Evolutionary conservation across 2,113 vertebrate species (phyloP).

Genomic region (Xiphophorus couchianus): DNA sequence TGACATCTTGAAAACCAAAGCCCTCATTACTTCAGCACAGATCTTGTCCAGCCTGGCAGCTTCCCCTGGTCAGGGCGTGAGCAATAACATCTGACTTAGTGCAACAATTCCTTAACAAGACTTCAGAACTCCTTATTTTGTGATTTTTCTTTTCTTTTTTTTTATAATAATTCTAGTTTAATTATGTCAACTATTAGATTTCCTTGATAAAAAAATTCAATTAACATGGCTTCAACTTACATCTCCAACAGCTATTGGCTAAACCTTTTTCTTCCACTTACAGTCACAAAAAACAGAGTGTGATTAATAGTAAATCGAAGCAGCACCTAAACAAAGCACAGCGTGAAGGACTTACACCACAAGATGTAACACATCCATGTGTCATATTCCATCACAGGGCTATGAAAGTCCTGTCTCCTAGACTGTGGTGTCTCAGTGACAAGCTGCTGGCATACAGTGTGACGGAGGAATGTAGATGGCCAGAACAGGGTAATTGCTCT

Average conservation of each 20-base stretch:
- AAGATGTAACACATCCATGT: constrained; percentile 14
- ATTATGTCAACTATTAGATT: neutral
- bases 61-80: constrained; percentile 20
- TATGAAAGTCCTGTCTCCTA: constrained; percentile 28
- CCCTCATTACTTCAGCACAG: constrained; percentile 62
- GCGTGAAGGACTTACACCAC: neutral
- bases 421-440: constrained; percentile 49
- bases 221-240: neutral
- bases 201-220: neutral
- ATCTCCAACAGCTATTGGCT: neutral
- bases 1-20: constrained; percentile 52
- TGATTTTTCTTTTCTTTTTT: neutral
- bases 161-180: neutral
- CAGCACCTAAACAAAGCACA: neutral
- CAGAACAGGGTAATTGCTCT: constrained; percentile 71
- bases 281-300: neutral
- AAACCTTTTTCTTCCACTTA: neutral
- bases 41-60: constrained; percentile 62
- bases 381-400: constrained; percentile 35
- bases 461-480: constrained; percentile 62
- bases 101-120: constrained; percentile 17
- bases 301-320: constrained; percentile 12
- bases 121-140: neutral
- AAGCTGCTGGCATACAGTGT: constrained; percentile 33
- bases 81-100: constrained; percentile 29